A percentile compares a stretch with the other conserved stretches of the same genome.
phyloP scores from a whole-genome alignment of 2,113 vertebrate species.

The Bostrychus sinensis region DNA sequence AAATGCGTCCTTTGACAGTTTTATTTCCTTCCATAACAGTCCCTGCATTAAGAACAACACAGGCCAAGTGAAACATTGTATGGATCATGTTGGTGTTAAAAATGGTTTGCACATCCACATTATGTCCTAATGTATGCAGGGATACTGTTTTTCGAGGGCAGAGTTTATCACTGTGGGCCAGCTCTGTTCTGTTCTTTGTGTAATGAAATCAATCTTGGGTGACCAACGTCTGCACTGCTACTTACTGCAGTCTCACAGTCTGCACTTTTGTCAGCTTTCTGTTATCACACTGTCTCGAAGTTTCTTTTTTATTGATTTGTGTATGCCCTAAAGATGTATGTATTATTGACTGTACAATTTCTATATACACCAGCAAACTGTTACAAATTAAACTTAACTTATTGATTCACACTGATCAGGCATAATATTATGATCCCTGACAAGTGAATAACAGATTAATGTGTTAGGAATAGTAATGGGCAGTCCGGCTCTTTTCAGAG shows the following conservation, averaged over 20 bases:
- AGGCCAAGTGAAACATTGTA: background rate
- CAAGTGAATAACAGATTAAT: no score
- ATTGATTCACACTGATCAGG: no score
- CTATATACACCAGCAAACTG: no score
- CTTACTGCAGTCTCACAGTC: background rate
- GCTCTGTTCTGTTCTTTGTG: constrained; percentile 1
- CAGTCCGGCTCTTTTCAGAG: no score
- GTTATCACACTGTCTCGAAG: background rate
- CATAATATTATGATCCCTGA: no score
- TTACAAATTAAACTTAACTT: no score
- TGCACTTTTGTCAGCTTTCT: constrained; percentile 5
- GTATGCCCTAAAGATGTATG: background rate
- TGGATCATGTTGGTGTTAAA: constrained; percentile 8
- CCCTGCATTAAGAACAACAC: constrained; percentile 7
- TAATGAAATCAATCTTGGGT: constrained; percentile 4
- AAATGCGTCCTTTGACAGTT: background rate
- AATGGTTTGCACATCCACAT: constrained; percentile 1
- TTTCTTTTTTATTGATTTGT: constrained; percentile 19
- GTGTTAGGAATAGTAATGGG: no score
- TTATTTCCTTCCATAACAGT: constrained; percentile 4
- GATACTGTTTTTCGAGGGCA: constrained; percentile 10
- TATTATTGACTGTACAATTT: no score
- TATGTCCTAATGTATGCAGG: background rate
- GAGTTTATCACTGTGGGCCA: background rate
- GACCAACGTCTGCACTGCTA: background rate